Percentiles rank a stretch among this genome's conserved stretches.
phyloP scores from a whole-genome alignment of 2,888 invertebrate genomes.

The Ophraella communa region DNA sequence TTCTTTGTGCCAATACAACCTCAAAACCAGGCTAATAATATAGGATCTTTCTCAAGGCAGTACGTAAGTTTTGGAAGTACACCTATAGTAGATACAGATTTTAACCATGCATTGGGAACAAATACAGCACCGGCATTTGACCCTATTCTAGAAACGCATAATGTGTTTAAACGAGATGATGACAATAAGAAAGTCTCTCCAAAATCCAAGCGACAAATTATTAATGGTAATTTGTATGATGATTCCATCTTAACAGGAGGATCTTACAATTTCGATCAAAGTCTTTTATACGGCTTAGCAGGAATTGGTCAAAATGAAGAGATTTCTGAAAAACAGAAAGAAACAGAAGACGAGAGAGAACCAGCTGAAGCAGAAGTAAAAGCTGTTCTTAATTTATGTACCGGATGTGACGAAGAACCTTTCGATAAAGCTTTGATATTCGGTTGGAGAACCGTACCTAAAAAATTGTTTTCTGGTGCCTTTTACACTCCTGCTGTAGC shows the following conservation, averaged over 20 bases:
- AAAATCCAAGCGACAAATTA: conserved; percentile 69
- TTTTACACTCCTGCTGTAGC: conserved; percentile 72
- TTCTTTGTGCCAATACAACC: conserved; percentile 6
- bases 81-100: conserved; percentile 64
- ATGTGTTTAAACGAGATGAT: conserved; percentile 61
- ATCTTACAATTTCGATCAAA: conserved; percentile 58
- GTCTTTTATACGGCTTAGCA: conserved; percentile 70
- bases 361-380: conserved; percentile 85
- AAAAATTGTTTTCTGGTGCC: conserved; percentile 77
- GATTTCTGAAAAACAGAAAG: conserved; percentile 66
- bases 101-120: conserved; percentile 61
- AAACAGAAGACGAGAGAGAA: conserved; percentile 74
- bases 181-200: conserved; percentile 49
- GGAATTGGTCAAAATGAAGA: conserved; percentile 72
- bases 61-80: conserved; percentile 50
- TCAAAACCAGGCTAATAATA: conserved; percentile 27
- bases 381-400: conserved; percentile 80
- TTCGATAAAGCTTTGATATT: conserved; percentile 81
- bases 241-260: conserved; percentile 61
- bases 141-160: conserved; percentile 55
- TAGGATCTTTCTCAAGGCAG: conserved; percentile 36
- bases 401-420: conserved; percentile 77
- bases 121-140: conserved; percentile 59
- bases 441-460: conserved; percentile 77
- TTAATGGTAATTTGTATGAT: conserved; percentile 74